Conservation (phyloP, 2,797 vertebrate species). For the Mico argentatus region DNA sequence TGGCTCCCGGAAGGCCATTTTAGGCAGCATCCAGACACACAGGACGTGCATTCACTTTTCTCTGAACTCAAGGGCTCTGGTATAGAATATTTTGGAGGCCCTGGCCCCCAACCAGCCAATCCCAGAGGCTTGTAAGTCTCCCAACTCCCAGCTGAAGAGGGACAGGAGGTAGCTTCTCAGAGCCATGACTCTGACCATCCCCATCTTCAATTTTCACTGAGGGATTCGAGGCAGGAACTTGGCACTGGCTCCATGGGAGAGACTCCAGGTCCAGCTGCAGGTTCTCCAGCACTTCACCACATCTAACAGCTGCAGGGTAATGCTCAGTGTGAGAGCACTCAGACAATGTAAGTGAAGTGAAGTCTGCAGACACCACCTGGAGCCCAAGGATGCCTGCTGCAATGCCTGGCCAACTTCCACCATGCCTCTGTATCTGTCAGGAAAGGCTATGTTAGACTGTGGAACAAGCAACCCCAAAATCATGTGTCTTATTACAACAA, state of each 20-base stretch:
- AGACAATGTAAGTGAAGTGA: not conserved
- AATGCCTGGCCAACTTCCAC: not conserved
- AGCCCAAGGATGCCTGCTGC: too few species aligned
- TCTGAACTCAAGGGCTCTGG: not conserved
- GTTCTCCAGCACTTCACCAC: too few species aligned
- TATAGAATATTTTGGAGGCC: not conserved
- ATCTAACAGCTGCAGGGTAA: not conserved
- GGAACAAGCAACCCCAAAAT: not conserved
- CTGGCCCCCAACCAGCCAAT: not conserved
- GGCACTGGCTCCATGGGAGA: not conserved
- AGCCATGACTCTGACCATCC: not conserved
- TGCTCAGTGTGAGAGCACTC: not conserved
- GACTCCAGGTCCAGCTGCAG: not conserved
- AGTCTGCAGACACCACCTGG: not conserved
- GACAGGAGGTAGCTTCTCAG: not conserved
- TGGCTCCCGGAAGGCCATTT: not conserved
- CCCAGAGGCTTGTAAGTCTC: not conserved
- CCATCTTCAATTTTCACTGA: not conserved
- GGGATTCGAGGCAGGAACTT: not conserved
- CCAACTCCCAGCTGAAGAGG: not conserved
- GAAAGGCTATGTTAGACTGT: not conserved
- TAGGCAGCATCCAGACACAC: not conserved
- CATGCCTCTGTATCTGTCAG: not conserved
- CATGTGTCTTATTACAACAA: not conserved
- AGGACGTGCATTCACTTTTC: not conserved